Evolutionary conservation across 2,797 vertebrate species (phyloP).

Genomic region (Craterocephalus amniculus): DNA sequence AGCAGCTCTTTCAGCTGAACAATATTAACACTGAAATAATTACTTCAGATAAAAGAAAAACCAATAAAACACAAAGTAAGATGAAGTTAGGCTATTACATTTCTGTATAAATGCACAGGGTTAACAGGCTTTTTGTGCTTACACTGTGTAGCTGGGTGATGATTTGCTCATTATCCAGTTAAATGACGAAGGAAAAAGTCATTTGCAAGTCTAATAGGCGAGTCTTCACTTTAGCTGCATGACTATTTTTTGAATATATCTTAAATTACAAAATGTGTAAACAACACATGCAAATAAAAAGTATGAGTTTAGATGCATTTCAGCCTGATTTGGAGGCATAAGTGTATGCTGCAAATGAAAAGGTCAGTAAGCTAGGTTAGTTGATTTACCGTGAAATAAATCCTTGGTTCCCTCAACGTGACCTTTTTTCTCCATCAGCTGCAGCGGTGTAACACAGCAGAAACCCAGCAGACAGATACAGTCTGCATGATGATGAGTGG

Average conservation of each 20-base stretch:
- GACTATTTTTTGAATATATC: too few relatives aligned
- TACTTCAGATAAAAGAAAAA: neutral
- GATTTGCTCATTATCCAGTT: neutral
- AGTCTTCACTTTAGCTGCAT: too few relatives aligned
- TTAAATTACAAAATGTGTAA: neutral
- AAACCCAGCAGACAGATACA: conserved; percentile 3
- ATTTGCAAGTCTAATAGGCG: too few relatives aligned
- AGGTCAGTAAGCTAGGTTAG: neutral
- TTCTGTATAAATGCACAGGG: neutral
- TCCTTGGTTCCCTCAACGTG: neutral
- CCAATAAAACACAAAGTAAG: neutral
- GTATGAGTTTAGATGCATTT: neutral
- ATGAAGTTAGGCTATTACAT: neutral
- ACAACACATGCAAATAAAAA: neutral
- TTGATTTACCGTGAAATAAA: conserved; percentile 6
- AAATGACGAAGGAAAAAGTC: neutral
- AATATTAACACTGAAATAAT: neutral
- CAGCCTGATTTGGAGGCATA: neutral
- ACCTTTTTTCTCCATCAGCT: conserved; percentile 12
- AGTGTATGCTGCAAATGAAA: conserved; percentile 1
- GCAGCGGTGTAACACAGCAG: conserved; percentile 16
- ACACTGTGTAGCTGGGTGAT: neutral
- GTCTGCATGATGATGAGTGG: conserved; percentile 12
- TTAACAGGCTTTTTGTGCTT: neutral
- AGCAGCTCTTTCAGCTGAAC: neutral